Evolutionary conservation across 2,888 invertebrate genomes (phyloP), one percentile per base, ranked within the genome.

Genomic region (Prosapia bicincta): DNA sequence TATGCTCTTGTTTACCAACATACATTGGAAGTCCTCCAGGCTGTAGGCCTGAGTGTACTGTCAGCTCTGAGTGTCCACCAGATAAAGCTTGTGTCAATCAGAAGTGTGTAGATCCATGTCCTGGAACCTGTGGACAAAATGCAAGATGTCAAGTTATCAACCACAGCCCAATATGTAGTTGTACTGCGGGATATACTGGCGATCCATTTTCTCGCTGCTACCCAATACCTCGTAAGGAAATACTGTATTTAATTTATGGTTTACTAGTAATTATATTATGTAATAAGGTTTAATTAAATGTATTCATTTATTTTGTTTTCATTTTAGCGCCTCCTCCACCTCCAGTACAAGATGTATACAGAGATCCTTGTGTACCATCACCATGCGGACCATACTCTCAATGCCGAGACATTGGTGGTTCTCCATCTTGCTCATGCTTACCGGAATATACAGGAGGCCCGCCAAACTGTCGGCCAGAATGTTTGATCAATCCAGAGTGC

Each of bases 331-430:
- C 75, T 43, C 76, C 75, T 20, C 77, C 77, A 32, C 73, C 73
- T 15, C 74, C 73, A 30, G 67, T 38, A 26, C 66, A 69, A 66
- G 69, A 69, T 9, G 43, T 71, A 5, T 30, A 43, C n/a, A 66
- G 38, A 66, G 73, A 84, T 78, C 88, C 87, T 1, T 94, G 94
- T 83, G 83, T 90, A 71, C 93, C 93, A 54, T 91, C 92, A 30
- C 93, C 94, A 0, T 95, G 95, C 83, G 94, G 95, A 26, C 89
- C 90, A 32, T 92, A 92, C 83, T 90, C 94, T 0, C 88, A 92
- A 82, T 95, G 95, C 82, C 87, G 89, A 77, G 89, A 91, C 80
- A 85, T 88, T n/a, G 89, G 90, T 77, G 89, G 89, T 43, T 70
- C 76, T 20, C 76, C 76, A 20, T 88, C 92, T 0, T 93, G 93